Evolutionary conservation across 2,113 vertebrate genomes (phyloP).

Genomic region (Apteryx owenii): DNA sequence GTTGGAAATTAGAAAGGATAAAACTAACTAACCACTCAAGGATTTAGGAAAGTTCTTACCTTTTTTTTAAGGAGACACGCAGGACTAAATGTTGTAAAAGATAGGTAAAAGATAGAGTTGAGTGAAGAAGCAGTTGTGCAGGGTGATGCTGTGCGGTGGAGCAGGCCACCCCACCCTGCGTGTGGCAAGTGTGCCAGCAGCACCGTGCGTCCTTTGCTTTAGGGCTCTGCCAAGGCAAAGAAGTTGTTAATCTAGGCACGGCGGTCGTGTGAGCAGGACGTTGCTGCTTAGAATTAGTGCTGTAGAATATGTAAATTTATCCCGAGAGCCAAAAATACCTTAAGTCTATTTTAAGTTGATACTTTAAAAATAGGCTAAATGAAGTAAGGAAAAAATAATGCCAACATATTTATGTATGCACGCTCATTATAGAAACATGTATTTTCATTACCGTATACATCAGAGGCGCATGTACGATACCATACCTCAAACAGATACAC

Average conservation of each 20-base stretch:
- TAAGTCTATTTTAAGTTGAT: not conserved
- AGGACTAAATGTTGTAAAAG: not conserved
- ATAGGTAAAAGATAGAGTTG: not conserved
- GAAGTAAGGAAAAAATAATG: not conserved
- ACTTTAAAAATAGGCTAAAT: not conserved
- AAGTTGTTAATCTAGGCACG: not conserved
- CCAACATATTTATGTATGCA: not conserved
- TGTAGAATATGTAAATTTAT: not conserved
- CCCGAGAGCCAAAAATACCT: not conserved
- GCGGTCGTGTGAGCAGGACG: not conserved
- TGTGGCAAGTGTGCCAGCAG: not conserved
- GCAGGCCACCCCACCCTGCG: not conserved
- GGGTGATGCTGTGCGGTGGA: not conserved
- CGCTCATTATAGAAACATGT: not conserved
- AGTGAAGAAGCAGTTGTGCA: not conserved
- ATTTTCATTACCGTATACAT: not conserved
- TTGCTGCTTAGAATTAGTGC: not conserved
- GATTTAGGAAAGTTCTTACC: not conserved
- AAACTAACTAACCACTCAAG: not conserved
- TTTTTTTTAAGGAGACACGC: not conserved
- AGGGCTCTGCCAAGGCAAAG: not conserved
- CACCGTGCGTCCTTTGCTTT: fast-evolving
- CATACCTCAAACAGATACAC: not conserved
- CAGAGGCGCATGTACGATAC: not conserved
- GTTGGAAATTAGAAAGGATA: not conserved